Evolutionary conservation across 2,888 invertebrate species (phyloP).

Genomic region (Agrotis segetum): DNA sequence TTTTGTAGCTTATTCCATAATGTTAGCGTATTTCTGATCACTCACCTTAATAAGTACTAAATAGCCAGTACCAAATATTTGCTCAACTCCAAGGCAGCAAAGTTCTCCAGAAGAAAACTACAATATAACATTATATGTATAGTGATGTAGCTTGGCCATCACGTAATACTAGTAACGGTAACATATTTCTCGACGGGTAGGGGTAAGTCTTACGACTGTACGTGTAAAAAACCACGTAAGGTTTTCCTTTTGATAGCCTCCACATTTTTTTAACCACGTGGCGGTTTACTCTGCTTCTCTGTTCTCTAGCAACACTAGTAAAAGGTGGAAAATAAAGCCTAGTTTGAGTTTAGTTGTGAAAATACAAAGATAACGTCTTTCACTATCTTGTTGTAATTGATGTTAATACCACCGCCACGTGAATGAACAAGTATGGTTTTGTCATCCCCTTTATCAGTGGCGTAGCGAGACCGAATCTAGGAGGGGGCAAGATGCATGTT

Average conservation of each 20-base stretch:
- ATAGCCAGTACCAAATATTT: constrained; percentile 14
- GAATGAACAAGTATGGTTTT: background rate
- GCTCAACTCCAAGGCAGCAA: background rate
- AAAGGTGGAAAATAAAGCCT: background rate
- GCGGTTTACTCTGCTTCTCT: constrained; percentile 14
- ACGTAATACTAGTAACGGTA: constrained; percentile 51
- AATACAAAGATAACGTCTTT: too few species aligned
- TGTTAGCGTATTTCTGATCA: background rate
- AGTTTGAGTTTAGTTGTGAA: background rate
- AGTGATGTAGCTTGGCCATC: constrained; percentile 53
- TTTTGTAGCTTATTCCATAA: background rate
- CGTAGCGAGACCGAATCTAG: too few species aligned
- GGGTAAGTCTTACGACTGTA: constrained; percentile 47
- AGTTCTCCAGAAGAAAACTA: constrained; percentile 34
- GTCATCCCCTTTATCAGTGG: too few species aligned
- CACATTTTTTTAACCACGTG: constrained; percentile 26
- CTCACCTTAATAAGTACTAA: background rate
- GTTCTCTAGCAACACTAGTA: background rate
- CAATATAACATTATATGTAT: constrained; percentile 48
- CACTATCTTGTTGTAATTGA: background rate
- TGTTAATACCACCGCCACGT: background rate
- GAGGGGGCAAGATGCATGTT: too few species aligned
- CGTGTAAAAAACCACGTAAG: constrained; percentile 45
- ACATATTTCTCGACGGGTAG: constrained; percentile 45
- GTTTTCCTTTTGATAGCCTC: constrained; percentile 27